Evolutionary conservation across 2,113 vertebrate genomes (phyloP), one percentile per base, ranked within the genome.

Genomic region (Saccopteryx bilineata): DNA sequence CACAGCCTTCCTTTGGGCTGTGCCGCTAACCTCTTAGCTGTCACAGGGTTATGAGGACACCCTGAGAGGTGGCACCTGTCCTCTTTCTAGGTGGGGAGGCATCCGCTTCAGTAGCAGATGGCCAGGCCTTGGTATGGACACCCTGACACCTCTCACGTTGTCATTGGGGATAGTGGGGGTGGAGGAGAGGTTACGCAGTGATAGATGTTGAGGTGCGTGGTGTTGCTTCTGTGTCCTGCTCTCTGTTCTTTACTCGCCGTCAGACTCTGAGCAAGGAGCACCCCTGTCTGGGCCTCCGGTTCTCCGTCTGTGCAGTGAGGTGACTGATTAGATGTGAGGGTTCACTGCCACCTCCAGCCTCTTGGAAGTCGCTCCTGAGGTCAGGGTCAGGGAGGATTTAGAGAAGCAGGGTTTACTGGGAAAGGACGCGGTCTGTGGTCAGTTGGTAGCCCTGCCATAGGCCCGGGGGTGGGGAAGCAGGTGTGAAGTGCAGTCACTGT

Each of bases 71-170:
- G 12, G 68, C 52, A 12, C 28, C 58, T 39, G 26, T n/a, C 86
- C 61, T 90, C 61, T 75, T 26, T 79, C 31, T 60, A 14, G 46
- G 48, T 23, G n/a, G 39, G 66, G 72, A 56, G 50, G 31, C 54
- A 15, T 83, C 24, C 58, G 79, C 91, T 23, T 0, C 8, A 3
- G 69, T 52, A 56, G 39, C 86, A 88, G 82, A 71, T 50, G 23
- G 48, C 71, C 52, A 23, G 68, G 82, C 54, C 54, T 21, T 63
- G 60, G 46, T 28, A 0, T 21, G 60, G 68, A 48, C 12, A 2
- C 60, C 50, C 8, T 9, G 18, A 9, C 9, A 14, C 18, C 23
- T 54, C 83, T 76, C 18, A 1, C 2, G 0, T 14, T 7, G 24
- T 91, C 80, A 4, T n/a, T 48, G 71, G 91, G 48, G 39, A 39